phyloP scores from a whole-genome alignment of 64 coral and sea anemone species.

The Stichodactyla helianthus region DNA sequence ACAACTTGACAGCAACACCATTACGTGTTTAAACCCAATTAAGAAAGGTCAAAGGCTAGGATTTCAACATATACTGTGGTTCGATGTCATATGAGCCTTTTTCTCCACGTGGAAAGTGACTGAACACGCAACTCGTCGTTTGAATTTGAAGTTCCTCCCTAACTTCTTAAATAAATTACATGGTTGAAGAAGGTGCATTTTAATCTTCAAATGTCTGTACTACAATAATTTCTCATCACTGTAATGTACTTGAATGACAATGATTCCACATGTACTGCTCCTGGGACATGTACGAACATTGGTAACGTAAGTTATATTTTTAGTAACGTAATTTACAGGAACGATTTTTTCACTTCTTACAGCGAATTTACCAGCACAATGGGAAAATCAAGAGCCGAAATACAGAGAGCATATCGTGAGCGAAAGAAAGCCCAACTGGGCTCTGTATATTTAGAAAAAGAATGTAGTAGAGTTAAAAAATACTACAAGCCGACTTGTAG shows the following conservation, averaged over 20 bases:
- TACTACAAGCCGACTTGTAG: too few relatives aligned
- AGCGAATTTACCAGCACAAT: neutral
- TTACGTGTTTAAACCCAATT: too few relatives aligned
- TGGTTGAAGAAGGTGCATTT: too few relatives aligned
- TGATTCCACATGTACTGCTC: neutral
- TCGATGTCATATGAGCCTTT: too few relatives aligned
- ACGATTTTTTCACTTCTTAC: neutral
- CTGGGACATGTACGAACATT: neutral
- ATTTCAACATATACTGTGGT: neutral
- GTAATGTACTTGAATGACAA: neutral
- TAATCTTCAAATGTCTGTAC: too few relatives aligned
- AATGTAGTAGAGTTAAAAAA: too few relatives aligned
- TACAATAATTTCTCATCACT: neutral
- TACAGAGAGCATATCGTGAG: neutral
- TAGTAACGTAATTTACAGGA: conserved; percentile 3
- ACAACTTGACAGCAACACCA: too few relatives aligned
- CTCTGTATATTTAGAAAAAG: neutral
- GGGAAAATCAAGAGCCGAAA: conserved; percentile 12
- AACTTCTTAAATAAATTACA: too few relatives aligned
- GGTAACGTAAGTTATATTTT: conserved; percentile 3
- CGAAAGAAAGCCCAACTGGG: conserved; percentile 1
- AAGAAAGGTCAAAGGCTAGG: too few relatives aligned
- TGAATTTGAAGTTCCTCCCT: too few relatives aligned
- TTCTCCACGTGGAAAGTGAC: too few relatives aligned
- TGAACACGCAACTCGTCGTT: too few relatives aligned